A percentile compares a stretch with the other conserved stretches of the same genome.
Conservation (phyloP, 2,888 invertebrate species). For the Azorinus chamasolen region DNA sequence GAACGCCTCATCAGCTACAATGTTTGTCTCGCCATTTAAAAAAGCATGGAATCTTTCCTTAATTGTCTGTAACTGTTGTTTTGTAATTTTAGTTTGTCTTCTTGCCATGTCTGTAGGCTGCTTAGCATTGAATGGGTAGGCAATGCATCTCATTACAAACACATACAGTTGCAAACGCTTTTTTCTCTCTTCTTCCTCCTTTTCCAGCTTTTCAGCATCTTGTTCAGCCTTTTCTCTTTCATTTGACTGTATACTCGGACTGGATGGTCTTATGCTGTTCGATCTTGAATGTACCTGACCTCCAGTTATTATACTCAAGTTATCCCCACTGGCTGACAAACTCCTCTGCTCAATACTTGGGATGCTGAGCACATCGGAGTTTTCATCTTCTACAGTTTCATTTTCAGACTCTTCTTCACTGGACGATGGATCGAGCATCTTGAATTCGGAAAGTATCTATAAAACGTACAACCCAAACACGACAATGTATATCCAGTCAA, state of each 20-base stretch:
- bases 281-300: conserved; percentile 80
- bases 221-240: conserved; percentile 89
- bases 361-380: conserved; percentile 84
- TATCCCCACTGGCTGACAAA: conserved; percentile 85
- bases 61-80: conserved; percentile 97
- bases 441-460: conserved; percentile 28
- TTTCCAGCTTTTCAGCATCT: conserved; percentile 94
- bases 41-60: conserved; percentile 97
- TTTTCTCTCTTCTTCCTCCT: conserved; percentile 98
- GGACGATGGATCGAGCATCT: conserved; percentile 98
- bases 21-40: conserved; percentile 97
- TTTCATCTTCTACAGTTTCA: conserved; percentile 90
- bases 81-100: conserved; percentile 97
- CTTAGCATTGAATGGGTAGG: conserved; percentile 99
- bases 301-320: conserved; percentile 76
- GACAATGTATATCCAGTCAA: too few species aligned
- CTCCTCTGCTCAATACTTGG: conserved; percentile 85
- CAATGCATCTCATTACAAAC: conserved; percentile 98
- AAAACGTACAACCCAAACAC: too few species aligned
- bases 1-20: conserved; percentile 91
- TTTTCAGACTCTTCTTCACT: conserved; percentile 98
- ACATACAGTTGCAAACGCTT: conserved; percentile 98
- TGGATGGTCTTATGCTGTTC: conserved; percentile 92
- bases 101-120: conserved; percentile 99
- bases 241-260: conserved; percentile 96